A percentile compares a stretch with the other conserved stretches of the same genome.
Evolutionary conservation across 92 coral and sea anemone genomes (phyloP).

Genomic region (Scolanthus callimorphus): DNA sequence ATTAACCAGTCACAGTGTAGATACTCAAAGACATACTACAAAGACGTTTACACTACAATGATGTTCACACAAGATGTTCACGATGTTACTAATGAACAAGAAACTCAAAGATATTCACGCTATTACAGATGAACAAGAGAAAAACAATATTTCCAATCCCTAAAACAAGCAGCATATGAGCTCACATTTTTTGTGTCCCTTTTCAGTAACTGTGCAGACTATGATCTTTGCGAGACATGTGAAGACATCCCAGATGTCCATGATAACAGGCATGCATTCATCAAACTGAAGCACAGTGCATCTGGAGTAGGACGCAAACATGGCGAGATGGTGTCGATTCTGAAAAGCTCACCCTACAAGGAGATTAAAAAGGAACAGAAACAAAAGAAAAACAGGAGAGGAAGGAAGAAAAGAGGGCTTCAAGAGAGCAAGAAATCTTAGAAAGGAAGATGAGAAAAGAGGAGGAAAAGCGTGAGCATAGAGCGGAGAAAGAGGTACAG

Average conservation of each 20-base stretch:
- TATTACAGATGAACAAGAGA: too few species aligned
- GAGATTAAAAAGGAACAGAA: slow-evolving; percentile 41
- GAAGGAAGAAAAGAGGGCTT: slow-evolving; percentile 32
- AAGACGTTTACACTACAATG: too few species aligned
- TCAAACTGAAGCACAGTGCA: slow-evolving; percentile 66
- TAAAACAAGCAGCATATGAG: too few species aligned
- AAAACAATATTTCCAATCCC: neutral
- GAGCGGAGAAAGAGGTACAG: neutral
- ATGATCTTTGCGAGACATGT: slow-evolving; percentile 87
- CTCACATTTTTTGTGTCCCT: neutral
- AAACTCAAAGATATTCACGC: too few species aligned
- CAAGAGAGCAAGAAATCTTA: slow-evolving; percentile 20
- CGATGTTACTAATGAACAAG: too few species aligned
- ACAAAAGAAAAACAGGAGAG: slow-evolving; percentile 57
- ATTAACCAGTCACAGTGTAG: too few species aligned
- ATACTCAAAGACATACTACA: too few species aligned
- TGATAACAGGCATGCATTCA: slow-evolving; percentile 62
- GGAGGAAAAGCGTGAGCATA: slow-evolving; percentile 3
- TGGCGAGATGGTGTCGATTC: slow-evolving; percentile 90
- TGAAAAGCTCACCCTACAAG: slow-evolving; percentile 62
- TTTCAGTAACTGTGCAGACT: slow-evolving; percentile 81
- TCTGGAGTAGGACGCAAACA: slow-evolving; percentile 81
- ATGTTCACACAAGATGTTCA: too few species aligned
- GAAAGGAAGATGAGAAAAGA: slow-evolving; percentile 12
- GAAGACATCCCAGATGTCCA: slow-evolving; percentile 69